phyloP scores from a whole-genome alignment of 1,140 invertebrate species.

The Calliphora vicina region DNA sequence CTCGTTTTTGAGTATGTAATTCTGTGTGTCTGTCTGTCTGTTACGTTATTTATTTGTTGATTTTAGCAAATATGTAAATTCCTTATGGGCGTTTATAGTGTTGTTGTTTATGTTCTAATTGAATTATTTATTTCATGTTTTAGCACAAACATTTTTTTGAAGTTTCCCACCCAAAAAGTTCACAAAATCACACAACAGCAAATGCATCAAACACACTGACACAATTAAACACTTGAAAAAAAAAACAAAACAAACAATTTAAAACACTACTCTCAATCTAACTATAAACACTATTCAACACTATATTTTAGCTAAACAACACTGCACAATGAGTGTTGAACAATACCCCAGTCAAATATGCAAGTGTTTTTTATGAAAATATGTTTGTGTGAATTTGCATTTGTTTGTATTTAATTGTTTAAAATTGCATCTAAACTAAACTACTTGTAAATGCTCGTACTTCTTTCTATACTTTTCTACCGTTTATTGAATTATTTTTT shows the following conservation, averaged over 20 bases:
- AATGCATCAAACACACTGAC: neutral
- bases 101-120: neutral
- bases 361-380: too few relatives aligned
- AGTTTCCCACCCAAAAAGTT: slow-evolving; percentile 10
- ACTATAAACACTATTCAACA: too few relatives aligned
- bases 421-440: neutral
- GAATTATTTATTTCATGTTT: slow-evolving; percentile 5
- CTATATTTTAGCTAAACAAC: neutral
- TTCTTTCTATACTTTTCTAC: too few relatives aligned
- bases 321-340: neutral
- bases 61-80: neutral
- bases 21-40: too few relatives aligned
- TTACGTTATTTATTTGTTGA: neutral
- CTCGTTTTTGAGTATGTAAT: too few relatives aligned
- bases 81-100: slow-evolving; percentile 2
- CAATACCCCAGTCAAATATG: neutral
- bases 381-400: too few relatives aligned
- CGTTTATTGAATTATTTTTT: neutral
- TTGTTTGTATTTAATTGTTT: neutral
- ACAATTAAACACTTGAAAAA: neutral
- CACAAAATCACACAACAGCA: neutral
- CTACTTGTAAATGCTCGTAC: neutral
- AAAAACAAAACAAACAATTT: neutral
- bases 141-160: neutral
- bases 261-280: neutral